A percentile compares a stretch with the other conserved stretches of the same genome.
These are phyloP conservation scores for Petrophora chlorosata DNA, from an alignment of 2,888 invertebrate species.

Conservation along the genomic window DNA sequence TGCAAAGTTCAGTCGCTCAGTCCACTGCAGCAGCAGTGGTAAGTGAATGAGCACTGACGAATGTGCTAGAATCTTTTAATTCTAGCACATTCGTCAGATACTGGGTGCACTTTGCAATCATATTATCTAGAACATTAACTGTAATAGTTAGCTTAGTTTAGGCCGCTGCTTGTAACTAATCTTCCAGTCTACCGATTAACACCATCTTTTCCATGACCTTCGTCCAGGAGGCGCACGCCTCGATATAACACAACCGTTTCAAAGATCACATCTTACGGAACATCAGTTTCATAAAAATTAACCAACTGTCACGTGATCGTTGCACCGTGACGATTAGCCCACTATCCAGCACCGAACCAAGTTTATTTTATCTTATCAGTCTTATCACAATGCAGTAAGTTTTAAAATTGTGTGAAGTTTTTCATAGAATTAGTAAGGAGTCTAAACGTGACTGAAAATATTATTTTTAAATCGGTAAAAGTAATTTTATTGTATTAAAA, in stretches of 20 bases:
- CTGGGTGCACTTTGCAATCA: too few relatives aligned
- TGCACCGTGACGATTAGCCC: constrained; percentile 30
- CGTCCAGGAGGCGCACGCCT: neutral
- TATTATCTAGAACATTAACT: too few relatives aligned
- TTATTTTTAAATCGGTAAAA: constrained; percentile 17
- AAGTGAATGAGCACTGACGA: too few relatives aligned
- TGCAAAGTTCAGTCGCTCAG: too few relatives aligned
- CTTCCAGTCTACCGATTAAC: too few relatives aligned
- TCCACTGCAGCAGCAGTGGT: too few relatives aligned
- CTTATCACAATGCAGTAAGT: constrained; percentile 2
- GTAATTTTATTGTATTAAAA: constrained; percentile 12
- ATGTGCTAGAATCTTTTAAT: too few relatives aligned
- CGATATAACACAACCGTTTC: constrained; percentile 4
- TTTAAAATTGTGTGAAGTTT: constrained; percentile 3
- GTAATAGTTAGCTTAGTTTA: too few relatives aligned
- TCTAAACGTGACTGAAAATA: constrained; percentile 18
- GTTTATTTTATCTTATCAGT: constrained; percentile 1
- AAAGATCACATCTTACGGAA: constrained; percentile 34
- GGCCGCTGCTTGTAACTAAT: too few relatives aligned
- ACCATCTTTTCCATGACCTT: neutral
- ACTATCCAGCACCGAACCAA: constrained; percentile 3
- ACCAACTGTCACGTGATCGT: constrained; percentile 30
- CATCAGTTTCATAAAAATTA: constrained; percentile 37
- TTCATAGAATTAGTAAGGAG: neutral
- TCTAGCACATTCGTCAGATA: too few relatives aligned